Conservation (phyloP, 2,888 invertebrate genomes). For the Drosophila neoperkinsi region DNA sequence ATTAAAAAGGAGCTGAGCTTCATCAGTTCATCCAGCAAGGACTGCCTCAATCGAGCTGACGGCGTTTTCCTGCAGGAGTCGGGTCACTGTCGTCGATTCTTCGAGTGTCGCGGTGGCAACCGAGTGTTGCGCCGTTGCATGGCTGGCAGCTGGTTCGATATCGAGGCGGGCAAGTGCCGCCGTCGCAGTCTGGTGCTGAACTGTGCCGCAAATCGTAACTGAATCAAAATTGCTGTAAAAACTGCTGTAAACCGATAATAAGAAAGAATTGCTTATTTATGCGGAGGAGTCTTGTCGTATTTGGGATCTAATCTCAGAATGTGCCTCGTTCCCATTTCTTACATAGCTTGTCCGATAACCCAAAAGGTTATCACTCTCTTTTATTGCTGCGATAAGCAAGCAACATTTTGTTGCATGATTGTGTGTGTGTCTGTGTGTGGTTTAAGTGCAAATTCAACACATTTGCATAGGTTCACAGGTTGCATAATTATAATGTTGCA, state of each 20-base stretch:
- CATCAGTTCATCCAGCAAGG: slow-evolving; percentile 28
- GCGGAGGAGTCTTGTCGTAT: not conserved
- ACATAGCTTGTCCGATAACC: slow-evolving; percentile 5
- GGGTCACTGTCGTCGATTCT: slow-evolving; percentile 60
- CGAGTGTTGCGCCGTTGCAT: slow-evolving; percentile 44
- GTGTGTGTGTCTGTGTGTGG: not conserved
- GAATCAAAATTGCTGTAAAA: slow-evolving; percentile 5
- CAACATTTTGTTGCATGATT: not conserved
- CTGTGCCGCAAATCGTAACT: slow-evolving; percentile 60
- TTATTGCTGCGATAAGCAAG: not conserved
- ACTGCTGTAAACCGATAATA: slow-evolving; percentile 7
- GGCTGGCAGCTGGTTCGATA: slow-evolving; percentile 58
- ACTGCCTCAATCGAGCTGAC: slow-evolving; percentile 42
- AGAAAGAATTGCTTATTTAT: slow-evolving; percentile 24
- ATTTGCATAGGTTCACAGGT: not conserved
- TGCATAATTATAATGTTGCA: not conserved
- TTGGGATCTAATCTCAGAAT: not conserved
- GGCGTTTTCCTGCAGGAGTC: slow-evolving; percentile 55
- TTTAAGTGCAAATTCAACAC: not conserved
- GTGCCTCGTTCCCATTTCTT: not conserved
- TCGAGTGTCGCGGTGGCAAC: slow-evolving; percentile 44
- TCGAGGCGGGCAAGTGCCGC: slow-evolving; percentile 48
- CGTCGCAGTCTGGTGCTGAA: slow-evolving; percentile 47
- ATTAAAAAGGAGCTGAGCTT: not conserved
- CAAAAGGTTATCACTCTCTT: not conserved